Base-by-base conservation (phyloP, 1,140 invertebrate genomes). In the Drosophila obscura region DNA sequence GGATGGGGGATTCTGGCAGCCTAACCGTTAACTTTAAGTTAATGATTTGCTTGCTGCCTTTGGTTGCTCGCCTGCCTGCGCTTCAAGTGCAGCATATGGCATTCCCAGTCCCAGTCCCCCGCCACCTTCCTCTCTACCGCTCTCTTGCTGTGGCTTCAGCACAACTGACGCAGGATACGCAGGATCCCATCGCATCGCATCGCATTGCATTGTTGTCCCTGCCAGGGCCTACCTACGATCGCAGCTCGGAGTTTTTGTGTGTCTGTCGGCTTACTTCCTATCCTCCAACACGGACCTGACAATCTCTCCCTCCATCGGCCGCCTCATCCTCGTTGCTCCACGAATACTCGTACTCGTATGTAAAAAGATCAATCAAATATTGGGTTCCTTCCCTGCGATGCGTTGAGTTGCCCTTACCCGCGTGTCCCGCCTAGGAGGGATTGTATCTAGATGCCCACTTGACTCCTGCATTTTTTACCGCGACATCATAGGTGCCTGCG, bases 141-240 rank as follows among this genome's bases (percentile, higher is more conserved):
- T 15, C 31, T 60, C 63, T 74, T 55, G 61, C 60, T 73, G 81
- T 52, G 80, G 68, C 83, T 73, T 83, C 84, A 89, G 84, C 83
- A 89, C 83, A 88, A 83, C 84, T 88, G 83, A 89, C 83, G 83
- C 83, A 88, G 83, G 83, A 88, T 88, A 88, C 68, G 80, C 84
- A 88, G 76, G 73, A 75, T 62, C 46, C 28, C 19, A 28, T 35
- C 31, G 64, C 45, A 62, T 35, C 31, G 64, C 45, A 62, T 63
- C 24, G 46, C 46, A 66, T 15, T 44, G 39, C n/a, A 35, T 73
- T 56, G 49, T 50, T 49, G 50, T 43, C 39, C 26, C 41, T 52
- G 55, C 3, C 35, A 46, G 41, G 52, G 73, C 53, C 67, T 74
- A 65, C 71, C 72, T 74, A 75, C 60, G 69, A 55, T 44, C 44